Evolutionary conservation across 2,113 vertebrate species (phyloP).

Genomic region (Synchiropus splendidus): DNA sequence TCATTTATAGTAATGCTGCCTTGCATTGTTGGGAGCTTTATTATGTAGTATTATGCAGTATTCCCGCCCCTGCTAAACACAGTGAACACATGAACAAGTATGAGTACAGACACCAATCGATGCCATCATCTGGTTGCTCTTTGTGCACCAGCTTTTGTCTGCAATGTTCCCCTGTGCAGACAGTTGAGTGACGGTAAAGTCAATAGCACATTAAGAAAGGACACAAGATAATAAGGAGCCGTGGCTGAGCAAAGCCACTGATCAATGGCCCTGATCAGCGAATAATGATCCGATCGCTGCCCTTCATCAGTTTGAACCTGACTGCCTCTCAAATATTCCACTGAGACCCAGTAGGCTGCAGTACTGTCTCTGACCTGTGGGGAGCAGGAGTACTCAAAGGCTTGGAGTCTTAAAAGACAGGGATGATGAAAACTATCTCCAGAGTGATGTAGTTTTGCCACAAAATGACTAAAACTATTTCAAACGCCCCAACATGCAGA

Average conservation of each 20-base stretch:
- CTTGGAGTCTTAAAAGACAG: too few species aligned
- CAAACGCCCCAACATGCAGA: too few species aligned
- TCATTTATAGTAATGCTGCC: too few species aligned
- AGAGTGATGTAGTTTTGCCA: neutral
- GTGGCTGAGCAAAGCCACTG: slow-evolving; percentile 3
- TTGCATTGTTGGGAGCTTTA: too few species aligned
- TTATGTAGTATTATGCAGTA: too few species aligned
- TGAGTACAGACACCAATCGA: too few species aligned
- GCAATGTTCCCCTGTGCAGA: slow-evolving; percentile 4
- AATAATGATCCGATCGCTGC: slow-evolving; percentile 11
- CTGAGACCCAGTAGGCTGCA: neutral
- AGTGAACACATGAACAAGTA: too few species aligned
- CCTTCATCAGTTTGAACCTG: slow-evolving; percentile 8
- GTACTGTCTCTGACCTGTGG: slow-evolving; percentile 14
- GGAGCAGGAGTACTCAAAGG: slow-evolving; percentile 13
- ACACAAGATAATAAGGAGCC: slow-evolving; percentile 25
- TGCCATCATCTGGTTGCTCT: neutral
- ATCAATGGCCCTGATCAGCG: slow-evolving; percentile 37
- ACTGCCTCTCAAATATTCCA: neutral
- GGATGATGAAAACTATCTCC: too few species aligned
- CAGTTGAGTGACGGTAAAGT: slow-evolving; percentile 23
- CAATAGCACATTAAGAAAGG: slow-evolving; percentile 31
- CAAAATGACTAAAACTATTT: neutral
- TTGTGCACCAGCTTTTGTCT: slow-evolving; percentile 5
- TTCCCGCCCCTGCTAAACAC: too few species aligned